These are phyloP conservation scores for Tetragnatha montana DNA, from an alignment of 2,888 invertebrate genomes.

Conservation along the genomic window DNA sequence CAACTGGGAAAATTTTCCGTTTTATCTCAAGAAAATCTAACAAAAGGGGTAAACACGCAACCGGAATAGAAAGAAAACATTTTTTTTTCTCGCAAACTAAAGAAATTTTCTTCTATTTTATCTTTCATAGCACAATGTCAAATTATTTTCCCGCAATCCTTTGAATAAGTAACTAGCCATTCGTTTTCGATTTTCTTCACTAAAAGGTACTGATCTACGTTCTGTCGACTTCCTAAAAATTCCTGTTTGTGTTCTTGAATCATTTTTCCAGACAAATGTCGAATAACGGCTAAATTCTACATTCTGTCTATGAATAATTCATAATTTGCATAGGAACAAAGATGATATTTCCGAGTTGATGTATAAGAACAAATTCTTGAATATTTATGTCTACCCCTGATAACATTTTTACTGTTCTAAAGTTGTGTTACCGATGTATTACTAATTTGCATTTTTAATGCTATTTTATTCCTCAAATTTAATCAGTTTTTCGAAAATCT, in stretches of 20 bases:
- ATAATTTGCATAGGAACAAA: background rate
- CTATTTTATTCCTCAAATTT: too few relatives aligned
- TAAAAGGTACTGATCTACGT: background rate
- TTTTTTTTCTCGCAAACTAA: too few relatives aligned
- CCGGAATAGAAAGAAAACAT: too few relatives aligned
- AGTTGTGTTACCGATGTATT: background rate
- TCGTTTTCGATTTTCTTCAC: background rate
- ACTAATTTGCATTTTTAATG: background rate
- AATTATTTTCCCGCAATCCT: background rate
- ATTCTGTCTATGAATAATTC: background rate
- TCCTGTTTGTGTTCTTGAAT: background rate
- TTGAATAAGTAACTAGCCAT: background rate
- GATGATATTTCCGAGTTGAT: background rate
- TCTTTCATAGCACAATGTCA: background rate
- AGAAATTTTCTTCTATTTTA: too few relatives aligned
- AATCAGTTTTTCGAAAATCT: too few relatives aligned
- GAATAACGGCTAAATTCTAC: background rate
- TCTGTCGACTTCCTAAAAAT: background rate
- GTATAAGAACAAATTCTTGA: background rate
- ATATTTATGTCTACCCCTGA: background rate
- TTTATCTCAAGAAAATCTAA: too few relatives aligned
- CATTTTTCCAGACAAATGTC: background rate
- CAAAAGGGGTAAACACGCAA: too few relatives aligned
- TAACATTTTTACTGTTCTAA: background rate
- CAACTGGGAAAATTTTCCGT: too few relatives aligned